phyloP scores from a whole-genome alignment of 2,113 vertebrate genomes.

The Thunnus maccoyii region DNA sequence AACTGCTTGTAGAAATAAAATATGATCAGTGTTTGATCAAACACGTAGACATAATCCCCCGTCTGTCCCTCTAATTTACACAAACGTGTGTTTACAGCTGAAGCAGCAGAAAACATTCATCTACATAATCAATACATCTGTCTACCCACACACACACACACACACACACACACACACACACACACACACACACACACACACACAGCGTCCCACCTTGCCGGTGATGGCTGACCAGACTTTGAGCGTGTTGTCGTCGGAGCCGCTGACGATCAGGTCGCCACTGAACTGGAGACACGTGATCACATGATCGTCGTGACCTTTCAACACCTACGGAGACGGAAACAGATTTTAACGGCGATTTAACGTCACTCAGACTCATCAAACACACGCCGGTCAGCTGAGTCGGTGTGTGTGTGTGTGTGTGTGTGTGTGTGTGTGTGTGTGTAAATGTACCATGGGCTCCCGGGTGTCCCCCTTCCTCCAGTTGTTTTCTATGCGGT shows the following conservation, averaged over 20 bases:
- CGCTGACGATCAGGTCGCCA: conserved; percentile 95
- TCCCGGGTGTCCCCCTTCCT: conserved; percentile 92
- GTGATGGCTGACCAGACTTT: conserved; percentile 97
- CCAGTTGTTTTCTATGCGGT: conserved; percentile 94
- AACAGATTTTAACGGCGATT: no score
- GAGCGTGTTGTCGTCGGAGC: conserved; percentile 97
- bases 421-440: conserved; percentile 22
- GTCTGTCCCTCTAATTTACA: no score
- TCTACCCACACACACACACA: background rate
- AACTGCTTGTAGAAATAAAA: no score
- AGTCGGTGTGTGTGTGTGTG: background rate
- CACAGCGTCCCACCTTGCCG: conserved; percentile 87
- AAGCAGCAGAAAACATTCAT: background rate
- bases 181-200: background rate
- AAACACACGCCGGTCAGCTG: rapidly evolving
- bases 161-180: background rate
- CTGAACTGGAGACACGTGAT: conserved; percentile 98
- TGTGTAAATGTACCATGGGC: conserved; percentile 85
- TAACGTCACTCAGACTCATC: no score
- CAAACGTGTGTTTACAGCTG: no score
- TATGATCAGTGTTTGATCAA: no score
- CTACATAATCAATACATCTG: background rate
- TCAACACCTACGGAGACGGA: conserved; percentile 87
- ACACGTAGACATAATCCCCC: no score
- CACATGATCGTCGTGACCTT: conserved; percentile 97